Base-by-base conservation (phyloP, 1,140 invertebrate species). In the Luehdorfia chinensis region DNA sequence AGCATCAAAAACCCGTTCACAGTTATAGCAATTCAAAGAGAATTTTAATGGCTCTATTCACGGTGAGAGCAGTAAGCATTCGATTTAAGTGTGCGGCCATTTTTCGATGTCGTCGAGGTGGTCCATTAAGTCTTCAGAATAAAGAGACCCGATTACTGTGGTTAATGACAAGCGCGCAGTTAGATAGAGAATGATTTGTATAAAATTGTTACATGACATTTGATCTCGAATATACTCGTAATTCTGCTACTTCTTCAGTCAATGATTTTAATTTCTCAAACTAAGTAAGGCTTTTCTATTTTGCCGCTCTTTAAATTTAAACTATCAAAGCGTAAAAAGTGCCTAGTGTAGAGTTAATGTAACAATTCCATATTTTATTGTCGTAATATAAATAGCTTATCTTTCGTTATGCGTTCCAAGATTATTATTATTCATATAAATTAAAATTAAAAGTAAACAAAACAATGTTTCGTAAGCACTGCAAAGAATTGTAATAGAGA, bases 391-490 rank as follows among this genome's bases (percentile, higher is more conserved):
- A n/a, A n/a, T n/a, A n/a, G n/a, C n/a, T n/a, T n/a, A n/a, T n/a
- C n/a, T n/a, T n/a, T n/a, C n/a, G n/a, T n/a, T n/a, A n/a, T n/a
- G n/a, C n/a, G n/a, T n/a, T n/a, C n/a, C n/a, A n/a, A n/a, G n/a
- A n/a, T n/a, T n/a, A n/a, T n/a, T 13, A 12, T 31, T 5, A 1
- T 27, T 27, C 2, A 6, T 14, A 13, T 13, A n/a, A n/a, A n/a
- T n/a, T n/a, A n/a, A n/a, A n/a, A n/a, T n/a, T 61, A 56, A 63
- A 61, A 51, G 49, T 53, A 64, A 68, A 61, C 45, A 68, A 43
- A 45, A 44, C 47, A 46, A 36, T 51, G 23, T 45, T 57, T 55
- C 34, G 45, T 55, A 55, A 51, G 41, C 44, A 37, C 48, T 45
- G 36, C 30, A 28, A 66, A 59, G 53, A 63, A 58, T 59, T 56